phyloP scores from a whole-genome alignment of 1,140 invertebrate species.

The Tribolium madens region DNA sequence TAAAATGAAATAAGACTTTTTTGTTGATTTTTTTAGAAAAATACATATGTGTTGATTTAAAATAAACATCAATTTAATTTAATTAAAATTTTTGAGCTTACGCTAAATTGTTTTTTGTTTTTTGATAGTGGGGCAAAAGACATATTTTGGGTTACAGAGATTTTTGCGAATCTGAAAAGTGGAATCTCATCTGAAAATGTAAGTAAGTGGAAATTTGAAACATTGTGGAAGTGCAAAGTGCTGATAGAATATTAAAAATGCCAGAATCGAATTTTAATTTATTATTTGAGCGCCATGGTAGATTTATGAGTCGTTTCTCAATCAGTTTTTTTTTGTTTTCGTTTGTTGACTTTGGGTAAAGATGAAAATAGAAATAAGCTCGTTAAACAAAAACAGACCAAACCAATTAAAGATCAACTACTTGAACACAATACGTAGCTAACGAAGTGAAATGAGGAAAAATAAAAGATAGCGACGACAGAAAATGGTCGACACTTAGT shows the following conservation, averaged over 20 bases:
- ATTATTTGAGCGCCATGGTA: neutral
- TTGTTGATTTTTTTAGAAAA: no score
- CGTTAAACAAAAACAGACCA: constrained; percentile 21
- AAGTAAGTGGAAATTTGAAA: constrained; percentile 24
- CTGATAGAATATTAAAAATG: constrained; percentile 11
- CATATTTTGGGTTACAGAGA: neutral
- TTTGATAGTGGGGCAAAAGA: neutral
- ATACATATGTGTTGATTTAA: no score
- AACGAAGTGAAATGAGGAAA: constrained; percentile 46
- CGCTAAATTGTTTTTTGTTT: neutral
- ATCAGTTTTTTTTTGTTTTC: neutral
- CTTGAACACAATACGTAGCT: constrained; percentile 27
- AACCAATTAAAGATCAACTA: constrained; percentile 39
- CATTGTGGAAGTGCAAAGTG: constrained; percentile 12
- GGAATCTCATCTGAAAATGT: constrained; percentile 1
- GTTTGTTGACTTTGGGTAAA: neutral
- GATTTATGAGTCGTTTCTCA: constrained; percentile 6
- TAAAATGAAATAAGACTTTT: no score
- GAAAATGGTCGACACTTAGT: constrained; percentile 49
- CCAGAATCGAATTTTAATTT: constrained; percentile 12
- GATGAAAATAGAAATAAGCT: constrained; percentile 28
- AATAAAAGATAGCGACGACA: constrained; percentile 33
- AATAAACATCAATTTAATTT: no score
- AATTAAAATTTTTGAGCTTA: no score
- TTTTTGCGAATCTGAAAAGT: neutral